Percentiles rank a stretch among this genome's conserved stretches.
Evolutionary conservation across 2,113 vertebrate species (phyloP).

Genomic region (Corythoichthys intestinalis): DNA sequence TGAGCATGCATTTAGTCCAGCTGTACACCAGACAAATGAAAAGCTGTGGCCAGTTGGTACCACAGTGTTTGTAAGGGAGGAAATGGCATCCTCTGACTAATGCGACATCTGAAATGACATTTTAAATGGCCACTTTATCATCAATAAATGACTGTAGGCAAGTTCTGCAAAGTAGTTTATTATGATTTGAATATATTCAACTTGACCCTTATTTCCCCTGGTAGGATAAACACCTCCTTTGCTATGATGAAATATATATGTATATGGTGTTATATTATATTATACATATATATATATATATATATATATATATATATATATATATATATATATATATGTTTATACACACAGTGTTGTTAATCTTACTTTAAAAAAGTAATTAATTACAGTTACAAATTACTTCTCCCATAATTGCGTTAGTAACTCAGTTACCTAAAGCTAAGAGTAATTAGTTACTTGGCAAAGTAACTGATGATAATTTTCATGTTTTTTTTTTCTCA

Average conservation of each 20-base stretch:
- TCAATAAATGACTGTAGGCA: conserved; percentile 21
- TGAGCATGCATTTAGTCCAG: conserved; percentile 46
- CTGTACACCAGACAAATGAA: conserved; percentile 48
- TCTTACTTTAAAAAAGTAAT: too few species aligned
- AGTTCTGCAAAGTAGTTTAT: conserved; percentile 15
- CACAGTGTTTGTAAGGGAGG: conserved; percentile 22
- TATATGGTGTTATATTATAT: neutral
- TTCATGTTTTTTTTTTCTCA: too few species aligned
- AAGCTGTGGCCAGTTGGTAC: conserved; percentile 17
- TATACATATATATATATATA: too few species aligned
- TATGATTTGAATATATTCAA: conserved; percentile 13
- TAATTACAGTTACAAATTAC: too few species aligned
- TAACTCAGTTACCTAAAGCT: too few species aligned
- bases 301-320: too few species aligned
- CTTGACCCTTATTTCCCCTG: neutral
- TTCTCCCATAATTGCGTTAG: too few species aligned
- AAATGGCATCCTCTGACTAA: conserved; percentile 29
- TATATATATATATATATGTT: too few species aligned
- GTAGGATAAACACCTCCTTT: neutral
- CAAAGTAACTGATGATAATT: too few species aligned
- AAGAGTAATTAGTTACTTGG: too few species aligned
- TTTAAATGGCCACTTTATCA: conserved; percentile 20
- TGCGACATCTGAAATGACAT: conserved; percentile 12
- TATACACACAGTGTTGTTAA: too few species aligned
- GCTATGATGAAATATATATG: neutral